Evolutionary conservation across 2,113 vertebrate species (phyloP), one percentile per base, ranked within the genome.

Genomic region (Crocuta crocuta): DNA sequence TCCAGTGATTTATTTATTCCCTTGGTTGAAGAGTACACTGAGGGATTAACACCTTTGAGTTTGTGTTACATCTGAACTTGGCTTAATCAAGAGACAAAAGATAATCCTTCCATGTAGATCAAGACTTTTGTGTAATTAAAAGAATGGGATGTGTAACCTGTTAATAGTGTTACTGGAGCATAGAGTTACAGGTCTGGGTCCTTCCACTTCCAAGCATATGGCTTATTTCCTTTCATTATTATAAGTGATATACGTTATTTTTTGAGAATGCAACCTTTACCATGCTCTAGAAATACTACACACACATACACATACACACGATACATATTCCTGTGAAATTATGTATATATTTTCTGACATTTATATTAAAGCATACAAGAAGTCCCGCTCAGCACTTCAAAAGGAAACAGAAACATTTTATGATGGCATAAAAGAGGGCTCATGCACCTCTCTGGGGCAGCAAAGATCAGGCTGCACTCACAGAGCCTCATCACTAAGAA

Each of bases 371-470:
- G 15, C 8, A 35, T 4, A 89, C 4, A 78, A 19, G 28, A 61
- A 48, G 7, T 2, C 11, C n/a, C 28, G 79, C 7, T 80, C 61
- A 84, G 24, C 10, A 4, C 33, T 89, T 94, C 16, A 74, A 79
- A 76, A 81, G 53, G 45, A 83, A 87, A 9, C 2, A 39, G 24
- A 63, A 31, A 35, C 5, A 0, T 26, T 92, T 87, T 21, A 88
- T 50, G 23, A 66, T 26, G 4, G 1, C 15, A 31, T 26, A 79
- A 43, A 66, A 53, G 2, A 55, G 16, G 39, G 0, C 8, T 23
- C 53, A 65, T 10, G 12, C 0, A 8, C 43, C 66, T 79, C 5
- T 5, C 2, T 0, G 0, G 39, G 13, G 4, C 26, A 73, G 6
- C 21, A 82, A 4, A 28, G 58, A 70, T 31, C 7, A 28, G 3